Conservation (phyloP, 2,888 invertebrate genomes). For the Marasmarcha lunaedactyla region DNA sequence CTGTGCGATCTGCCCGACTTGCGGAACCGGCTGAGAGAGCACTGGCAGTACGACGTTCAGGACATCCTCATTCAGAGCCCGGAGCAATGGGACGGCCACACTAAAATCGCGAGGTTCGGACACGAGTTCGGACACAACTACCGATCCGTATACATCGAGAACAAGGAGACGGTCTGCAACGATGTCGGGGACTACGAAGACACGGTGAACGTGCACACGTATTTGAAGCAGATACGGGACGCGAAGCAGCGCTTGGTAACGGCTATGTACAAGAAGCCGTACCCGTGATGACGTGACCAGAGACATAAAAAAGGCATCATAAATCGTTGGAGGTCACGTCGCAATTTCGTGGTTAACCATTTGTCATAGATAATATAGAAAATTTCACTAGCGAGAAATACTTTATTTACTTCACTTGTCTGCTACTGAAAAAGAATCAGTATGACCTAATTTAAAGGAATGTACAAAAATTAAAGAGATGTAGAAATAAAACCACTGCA, state of each 20-base stretch:
- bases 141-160: constrained; percentile 44
- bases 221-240: constrained; percentile 26
- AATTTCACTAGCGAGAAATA: too few species aligned
- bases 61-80: constrained; percentile 30
- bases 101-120: constrained; percentile 34
- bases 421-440: too few species aligned
- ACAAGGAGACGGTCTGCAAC: constrained; percentile 39
- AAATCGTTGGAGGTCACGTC: too few species aligned
- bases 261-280: constrained; percentile 36
- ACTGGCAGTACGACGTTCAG: constrained; percentile 30
- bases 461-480: too few species aligned
- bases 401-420: too few species aligned
- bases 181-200: constrained; percentile 36
- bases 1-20: constrained; percentile 53
- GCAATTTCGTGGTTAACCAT: too few species aligned
- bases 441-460: too few species aligned
- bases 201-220: constrained; percentile 44
- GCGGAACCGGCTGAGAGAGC: constrained; percentile 30
- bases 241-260: constrained; percentile 31
- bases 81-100: constrained; percentile 48
- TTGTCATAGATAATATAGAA: too few species aligned
- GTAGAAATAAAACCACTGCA: too few species aligned
- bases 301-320: too few species aligned
- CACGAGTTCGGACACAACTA: constrained; percentile 45
- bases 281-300: constrained; percentile 16